Percentiles rank a stretch among this genome's conserved stretches.
phyloP scores from a whole-genome alignment of 23 tunicate species.

The Clavelina lepadiformis region DNA sequence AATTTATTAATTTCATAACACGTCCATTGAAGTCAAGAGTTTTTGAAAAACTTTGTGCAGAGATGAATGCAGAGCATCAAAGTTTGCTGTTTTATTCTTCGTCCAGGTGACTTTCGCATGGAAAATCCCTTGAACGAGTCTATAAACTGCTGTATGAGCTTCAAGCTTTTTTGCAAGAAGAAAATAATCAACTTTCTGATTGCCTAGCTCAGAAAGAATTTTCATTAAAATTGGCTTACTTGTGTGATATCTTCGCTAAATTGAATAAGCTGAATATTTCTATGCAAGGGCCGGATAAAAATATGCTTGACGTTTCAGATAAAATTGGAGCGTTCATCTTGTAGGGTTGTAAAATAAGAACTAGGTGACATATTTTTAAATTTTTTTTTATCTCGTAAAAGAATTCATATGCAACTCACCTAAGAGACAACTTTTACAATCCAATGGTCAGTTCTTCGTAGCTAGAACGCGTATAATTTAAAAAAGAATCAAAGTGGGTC shows the following conservation, averaged over 20 bases:
- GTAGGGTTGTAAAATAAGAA: no score
- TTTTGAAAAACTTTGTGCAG: slow-evolving; percentile 27
- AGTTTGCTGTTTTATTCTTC: slow-evolving; percentile 28
- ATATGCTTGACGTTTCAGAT: slow-evolving; percentile 32
- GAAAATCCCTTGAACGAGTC: slow-evolving; percentile 41
- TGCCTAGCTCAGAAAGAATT: slow-evolving; percentile 27
- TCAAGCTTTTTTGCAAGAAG: slow-evolving; percentile 28
- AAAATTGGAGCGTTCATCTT: slow-evolving; percentile 26
- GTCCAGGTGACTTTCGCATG: slow-evolving; percentile 31
- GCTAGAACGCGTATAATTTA: no score
- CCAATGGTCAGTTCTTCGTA: no score
- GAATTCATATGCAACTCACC: no score
- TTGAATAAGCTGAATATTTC: slow-evolving; percentile 20
- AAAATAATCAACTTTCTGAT: slow-evolving; percentile 24
- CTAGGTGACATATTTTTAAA: no score
- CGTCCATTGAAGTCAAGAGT: slow-evolving; percentile 27
- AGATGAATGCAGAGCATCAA: slow-evolving; percentile 30
- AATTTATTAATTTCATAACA: slow-evolving; percentile 31
- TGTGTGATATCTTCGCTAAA: slow-evolving; percentile 28
- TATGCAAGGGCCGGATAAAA: slow-evolving; percentile 37
- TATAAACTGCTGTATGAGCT: slow-evolving; percentile 41
- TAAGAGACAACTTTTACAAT: no score
- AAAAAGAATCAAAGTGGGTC: no score
- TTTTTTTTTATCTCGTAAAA: no score
- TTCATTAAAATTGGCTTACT: slow-evolving; percentile 32